Evolutionary conservation across 2,113 vertebrate genomes (phyloP), one percentile per base, ranked within the genome.

Genomic region (Centropristis striata): DNA sequence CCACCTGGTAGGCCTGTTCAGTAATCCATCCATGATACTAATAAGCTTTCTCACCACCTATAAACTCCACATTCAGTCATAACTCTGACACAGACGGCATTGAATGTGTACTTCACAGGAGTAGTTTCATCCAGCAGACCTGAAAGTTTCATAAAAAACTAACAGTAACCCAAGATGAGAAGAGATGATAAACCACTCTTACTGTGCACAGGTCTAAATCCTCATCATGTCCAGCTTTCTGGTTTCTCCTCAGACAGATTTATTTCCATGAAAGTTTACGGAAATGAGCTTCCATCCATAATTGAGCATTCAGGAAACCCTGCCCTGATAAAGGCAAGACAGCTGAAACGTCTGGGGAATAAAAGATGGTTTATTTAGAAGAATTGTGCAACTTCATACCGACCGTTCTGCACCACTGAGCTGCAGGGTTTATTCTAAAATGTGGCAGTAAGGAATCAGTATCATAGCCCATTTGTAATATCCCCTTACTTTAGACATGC

Each of bases 291-390:
- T 5, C 46, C 39, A 14, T 37, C 53, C 36, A 72, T 79, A 79
- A 75, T 69, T 75, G 36, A 41, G 77, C 14, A 1, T 71, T 5
- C 23, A 82, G 71, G 75, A 79, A 85, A 32, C 61, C n/a, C n/a
- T 71, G 69, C 71, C 67, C 78, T 69, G 82, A 85, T 82, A 4
- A 65, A 60, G 58, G 12, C 2, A 8, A 81, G 72, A 78, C 78
- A 58, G 44, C 39, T 13, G 25, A 13, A 54, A 36, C 2, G 0
- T 74, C 21, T 32, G 18, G 10, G 16, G 55, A 59, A 25, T 50
- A n/a, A 47, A 37, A 60, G 15, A 10, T 36, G 20, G 5, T 37
- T 46, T 2, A 21, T 15, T 32, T 20, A n/a, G 46, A 21, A 47
- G n/a, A 72, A n/a, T 21, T 25, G 49, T 5, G 8, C 0, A 3